A percentile compares a stretch with the other conserved stretches of the same genome.
These are phyloP conservation scores for Rhodeus uyekii DNA, from an alignment of 2,797 vertebrate genomes.

Conservation along the genomic window DNA sequence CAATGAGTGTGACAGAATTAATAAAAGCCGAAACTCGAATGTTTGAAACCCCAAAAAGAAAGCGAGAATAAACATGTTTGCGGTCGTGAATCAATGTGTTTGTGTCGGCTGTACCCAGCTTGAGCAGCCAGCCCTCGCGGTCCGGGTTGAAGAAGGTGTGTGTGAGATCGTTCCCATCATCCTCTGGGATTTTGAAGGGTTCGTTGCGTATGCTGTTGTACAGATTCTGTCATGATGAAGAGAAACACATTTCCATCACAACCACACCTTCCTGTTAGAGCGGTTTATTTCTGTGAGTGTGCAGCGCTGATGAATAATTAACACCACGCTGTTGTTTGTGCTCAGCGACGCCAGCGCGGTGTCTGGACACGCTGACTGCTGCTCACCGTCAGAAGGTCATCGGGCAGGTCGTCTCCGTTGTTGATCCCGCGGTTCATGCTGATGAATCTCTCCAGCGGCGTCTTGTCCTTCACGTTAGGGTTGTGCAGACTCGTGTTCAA, in stretches of 20 bases:
- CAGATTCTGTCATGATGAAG: conserved; percentile 79
- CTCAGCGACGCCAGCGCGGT: neutral
- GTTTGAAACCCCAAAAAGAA: neutral
- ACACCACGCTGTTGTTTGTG: neutral
- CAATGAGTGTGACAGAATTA: too few species aligned
- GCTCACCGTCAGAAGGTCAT: conserved; percentile 81
- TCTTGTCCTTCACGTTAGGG: conserved; percentile 91
- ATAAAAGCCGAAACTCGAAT: too few species aligned
- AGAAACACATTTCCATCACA: too few species aligned
- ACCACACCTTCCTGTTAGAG: neutral
- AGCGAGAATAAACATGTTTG: neutral
- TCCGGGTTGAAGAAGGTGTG: conserved; percentile 97
- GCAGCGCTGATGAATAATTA: too few species aligned
- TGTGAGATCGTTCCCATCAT: conserved; percentile 91
- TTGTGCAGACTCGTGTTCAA: conserved; percentile 95
- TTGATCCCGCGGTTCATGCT: conserved; percentile 94
- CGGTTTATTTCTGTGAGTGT: neutral
- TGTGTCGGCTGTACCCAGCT: conserved; percentile 79
- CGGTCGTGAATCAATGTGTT: neutral
- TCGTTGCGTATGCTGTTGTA: conserved; percentile 92
- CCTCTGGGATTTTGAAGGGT: conserved; percentile 88
- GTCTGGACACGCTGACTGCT: neutral
- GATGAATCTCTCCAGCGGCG: conserved; percentile 86
- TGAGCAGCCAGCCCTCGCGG: conserved; percentile 92
- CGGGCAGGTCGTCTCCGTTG: conserved; percentile 81